phyloP scores from a whole-genome alignment of 2,797 vertebrate genomes.

The Notoglanidium macrostoma region DNA sequence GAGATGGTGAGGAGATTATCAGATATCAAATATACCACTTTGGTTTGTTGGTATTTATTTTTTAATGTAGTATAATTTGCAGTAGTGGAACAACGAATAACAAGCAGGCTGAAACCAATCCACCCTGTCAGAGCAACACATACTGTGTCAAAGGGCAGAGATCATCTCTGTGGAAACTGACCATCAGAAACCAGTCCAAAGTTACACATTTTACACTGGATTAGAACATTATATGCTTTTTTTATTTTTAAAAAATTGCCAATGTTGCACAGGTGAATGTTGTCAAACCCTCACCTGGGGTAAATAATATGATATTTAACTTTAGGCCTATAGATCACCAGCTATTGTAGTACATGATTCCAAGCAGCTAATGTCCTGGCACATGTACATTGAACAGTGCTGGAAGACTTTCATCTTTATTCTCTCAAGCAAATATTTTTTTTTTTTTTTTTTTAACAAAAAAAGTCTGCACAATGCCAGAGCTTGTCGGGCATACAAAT shows the following conservation, averaged over 20 bases:
- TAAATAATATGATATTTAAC: neutral
- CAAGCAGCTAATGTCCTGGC: neutral
- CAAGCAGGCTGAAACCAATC: constrained; percentile 16
- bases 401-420: neutral
- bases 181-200: constrained; percentile 30
- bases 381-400: neutral
- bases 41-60: neutral
- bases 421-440: neutral
- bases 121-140: constrained; percentile 28
- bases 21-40: constrained; percentile 25
- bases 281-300: neutral
- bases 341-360: neutral
- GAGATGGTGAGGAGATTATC: constrained; percentile 29
- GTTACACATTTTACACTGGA: constrained; percentile 14
- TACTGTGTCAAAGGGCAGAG: constrained; percentile 26
- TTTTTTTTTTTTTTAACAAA: too few species aligned
- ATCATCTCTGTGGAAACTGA: constrained; percentile 37
- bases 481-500: neutral
- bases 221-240: neutral
- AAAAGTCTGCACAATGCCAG: too few species aligned
- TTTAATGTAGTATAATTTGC: neutral
- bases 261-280: neutral
- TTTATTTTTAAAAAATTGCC: neutral
- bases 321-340: neutral
- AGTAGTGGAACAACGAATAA: constrained; percentile 16